Percentiles rank a stretch among this genome's conserved stretches.
phyloP scores from a whole-genome alignment of 2,113 vertebrate genomes.

The Clarias gariepinus region DNA sequence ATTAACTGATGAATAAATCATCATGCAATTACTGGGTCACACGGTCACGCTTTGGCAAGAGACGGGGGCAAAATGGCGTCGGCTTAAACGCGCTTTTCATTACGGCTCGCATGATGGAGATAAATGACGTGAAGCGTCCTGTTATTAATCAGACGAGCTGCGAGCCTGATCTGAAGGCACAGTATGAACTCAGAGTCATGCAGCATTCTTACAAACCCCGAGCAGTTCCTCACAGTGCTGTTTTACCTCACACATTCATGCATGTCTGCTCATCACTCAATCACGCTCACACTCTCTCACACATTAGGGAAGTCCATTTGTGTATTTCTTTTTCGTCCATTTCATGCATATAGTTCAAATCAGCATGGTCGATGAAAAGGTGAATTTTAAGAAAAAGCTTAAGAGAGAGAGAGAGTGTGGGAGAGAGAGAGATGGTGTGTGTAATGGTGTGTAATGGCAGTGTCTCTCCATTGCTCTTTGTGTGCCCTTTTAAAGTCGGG shows the following conservation, averaged over 20 bases:
- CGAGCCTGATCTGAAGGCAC: background rate
- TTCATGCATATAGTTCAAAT: slow-evolving; percentile 8
- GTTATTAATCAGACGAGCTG: slow-evolving; percentile 35
- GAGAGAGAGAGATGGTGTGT: background rate
- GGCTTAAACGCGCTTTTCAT: slow-evolving; percentile 37
- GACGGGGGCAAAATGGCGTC: slow-evolving; percentile 8
- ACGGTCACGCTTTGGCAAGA: slow-evolving; percentile 25
- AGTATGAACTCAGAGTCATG: background rate
- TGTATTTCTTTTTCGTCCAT: slow-evolving; percentile 1
- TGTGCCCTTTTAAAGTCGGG: slow-evolving; percentile 29
- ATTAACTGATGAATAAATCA: slow-evolving; percentile 50
- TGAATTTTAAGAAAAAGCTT: background rate
- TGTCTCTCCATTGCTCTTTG: slow-evolving; percentile 34
- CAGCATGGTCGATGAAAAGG: background rate
- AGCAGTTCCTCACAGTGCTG: background rate
- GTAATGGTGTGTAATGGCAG: background rate
- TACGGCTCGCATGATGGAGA: slow-evolving; percentile 20
- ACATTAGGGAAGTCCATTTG: slow-evolving; percentile 3
- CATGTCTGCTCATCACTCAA: background rate
- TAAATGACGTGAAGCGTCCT: background rate
- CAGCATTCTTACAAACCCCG: background rate
- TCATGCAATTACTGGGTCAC: slow-evolving; percentile 48
- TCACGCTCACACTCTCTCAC: background rate
- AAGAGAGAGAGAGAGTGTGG: background rate
- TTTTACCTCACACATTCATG: background rate